phyloP scores from a whole-genome alignment of 1,140 invertebrate genomes.

The Chelonus insularis region DNA sequence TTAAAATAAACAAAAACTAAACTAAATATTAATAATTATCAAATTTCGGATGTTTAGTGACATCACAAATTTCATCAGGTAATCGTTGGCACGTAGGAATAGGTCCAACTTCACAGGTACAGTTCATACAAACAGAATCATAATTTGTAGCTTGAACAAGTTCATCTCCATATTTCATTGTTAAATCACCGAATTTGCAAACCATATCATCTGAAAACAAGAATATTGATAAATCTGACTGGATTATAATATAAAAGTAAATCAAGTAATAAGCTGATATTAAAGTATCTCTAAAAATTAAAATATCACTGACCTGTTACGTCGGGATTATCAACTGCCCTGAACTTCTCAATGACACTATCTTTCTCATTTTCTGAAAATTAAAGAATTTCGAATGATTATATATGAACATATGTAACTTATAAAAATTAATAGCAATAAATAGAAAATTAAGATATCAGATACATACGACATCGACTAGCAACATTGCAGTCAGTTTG shows the following conservation, averaged over 20 bases:
- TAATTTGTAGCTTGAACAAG: conserved; percentile 34
- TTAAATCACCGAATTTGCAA: conserved; percentile 39
- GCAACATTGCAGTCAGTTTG: conserved; percentile 29
- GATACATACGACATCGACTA: conserved; percentile 45
- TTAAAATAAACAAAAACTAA: no score
- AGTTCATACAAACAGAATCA: conserved; percentile 37
- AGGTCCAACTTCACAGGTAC: conserved; percentile 43
- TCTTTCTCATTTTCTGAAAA: conserved; percentile 1
- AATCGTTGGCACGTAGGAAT: conserved; percentile 35
- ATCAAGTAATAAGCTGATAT: no score
- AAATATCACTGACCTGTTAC: no score
- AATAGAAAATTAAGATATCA: not conserved
- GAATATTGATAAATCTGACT: no score
- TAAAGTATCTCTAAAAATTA: no score
- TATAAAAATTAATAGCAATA: not conserved
- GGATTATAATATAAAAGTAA: no score
- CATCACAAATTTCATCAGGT: conserved; percentile 26
- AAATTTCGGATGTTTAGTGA: conserved; percentile 14
- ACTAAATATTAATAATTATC: no score
- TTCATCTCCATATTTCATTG: conserved; percentile 41
- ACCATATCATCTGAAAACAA: conserved; percentile 18
- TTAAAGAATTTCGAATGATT: not conserved
- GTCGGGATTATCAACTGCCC: not conserved
- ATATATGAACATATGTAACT: not conserved
- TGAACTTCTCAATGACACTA: not conserved